Conservation (phyloP, 1,140 invertebrate genomes). For the Ericerus pela region DNA sequence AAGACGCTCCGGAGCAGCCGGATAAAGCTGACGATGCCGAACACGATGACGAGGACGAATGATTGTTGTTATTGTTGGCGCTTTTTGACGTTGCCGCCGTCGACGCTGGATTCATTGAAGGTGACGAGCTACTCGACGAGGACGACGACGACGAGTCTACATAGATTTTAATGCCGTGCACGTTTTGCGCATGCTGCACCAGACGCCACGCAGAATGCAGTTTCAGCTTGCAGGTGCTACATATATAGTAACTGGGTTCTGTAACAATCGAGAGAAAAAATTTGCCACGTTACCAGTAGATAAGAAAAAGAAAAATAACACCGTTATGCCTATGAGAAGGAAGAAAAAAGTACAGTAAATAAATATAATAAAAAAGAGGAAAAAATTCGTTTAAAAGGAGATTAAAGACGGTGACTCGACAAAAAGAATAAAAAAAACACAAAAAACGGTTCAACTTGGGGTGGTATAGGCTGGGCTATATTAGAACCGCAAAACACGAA, state of each 20-base stretch:
- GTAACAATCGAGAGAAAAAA: constrained; percentile 41
- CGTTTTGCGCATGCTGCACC: constrained; percentile 84
- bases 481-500: no score
- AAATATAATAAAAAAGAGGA: no score
- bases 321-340: neutral
- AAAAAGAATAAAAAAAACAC: no score
- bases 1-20: constrained; percentile 33
- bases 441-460: no score
- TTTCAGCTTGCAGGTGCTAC: constrained; percentile 81
- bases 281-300: neutral
- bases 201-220: constrained; percentile 83
- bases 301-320: neutral
- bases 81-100: constrained; percentile 14
- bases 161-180: constrained; percentile 87
- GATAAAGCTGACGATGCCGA: constrained; percentile 29
- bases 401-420: no score
- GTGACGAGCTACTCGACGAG: constrained; percentile 17
- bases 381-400: no score
- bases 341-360: neutral
- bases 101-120: no score
- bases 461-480: no score
- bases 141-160: constrained; percentile 39
- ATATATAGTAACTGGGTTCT: constrained; percentile 90
- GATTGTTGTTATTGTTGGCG: constrained; percentile 34
- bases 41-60: constrained; percentile 32